Base-by-base conservation (phyloP, 2,113 vertebrate genomes). In the zebrafish (Danio rerio) region DNA sequence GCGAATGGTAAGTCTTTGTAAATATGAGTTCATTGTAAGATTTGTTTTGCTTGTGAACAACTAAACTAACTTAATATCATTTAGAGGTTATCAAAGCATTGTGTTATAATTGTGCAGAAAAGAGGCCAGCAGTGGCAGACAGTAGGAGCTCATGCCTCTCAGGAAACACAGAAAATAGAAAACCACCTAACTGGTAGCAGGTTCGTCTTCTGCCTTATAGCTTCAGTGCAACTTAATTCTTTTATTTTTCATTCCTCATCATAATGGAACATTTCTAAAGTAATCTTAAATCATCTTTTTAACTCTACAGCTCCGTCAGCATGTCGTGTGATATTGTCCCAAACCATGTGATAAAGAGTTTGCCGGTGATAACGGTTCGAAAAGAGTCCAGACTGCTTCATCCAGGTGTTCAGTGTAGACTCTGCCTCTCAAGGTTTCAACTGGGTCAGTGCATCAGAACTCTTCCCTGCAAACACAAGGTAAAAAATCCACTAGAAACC, bases 381-480 rank as follows among this genome's bases (percentile, higher is more conserved):
- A 86, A 84, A 43, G 81, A 84, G 3, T 94, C 92, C 86, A 87
- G 70, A 52, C 91, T 94, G 45, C 88, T 95, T 81, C 87, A 87
- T 45, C 90, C 84, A 0, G 94, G 94, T 1, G 86, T 86, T 80
- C 94, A 95, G 75, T 93, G 92, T 72, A 92, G 93, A 49, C 85
- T 94, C 62, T 96, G 94, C 85, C 79, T 96, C 87, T 91, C 90
- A 83, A 80, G 81, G 7, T 96, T 96, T 76, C 11, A 0, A 10
- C 59, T 84, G 65, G 91, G 91, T 43, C 93, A 95, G 53, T 58
- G 78, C 0, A 66, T 84, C 73, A 91, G 92, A 84, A 70, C 81
- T 42, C 90, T 95, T 45, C 92, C 93, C 6, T 95, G 95, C 87
- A 79, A 85, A 70, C 94, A 95, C 85, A 94, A 92, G 93, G 94